These are phyloP conservation scores for Caenorhabditis sulstoni DNA, from an alignment of 2,888 invertebrate species.

Conservation along the genomic window DNA sequence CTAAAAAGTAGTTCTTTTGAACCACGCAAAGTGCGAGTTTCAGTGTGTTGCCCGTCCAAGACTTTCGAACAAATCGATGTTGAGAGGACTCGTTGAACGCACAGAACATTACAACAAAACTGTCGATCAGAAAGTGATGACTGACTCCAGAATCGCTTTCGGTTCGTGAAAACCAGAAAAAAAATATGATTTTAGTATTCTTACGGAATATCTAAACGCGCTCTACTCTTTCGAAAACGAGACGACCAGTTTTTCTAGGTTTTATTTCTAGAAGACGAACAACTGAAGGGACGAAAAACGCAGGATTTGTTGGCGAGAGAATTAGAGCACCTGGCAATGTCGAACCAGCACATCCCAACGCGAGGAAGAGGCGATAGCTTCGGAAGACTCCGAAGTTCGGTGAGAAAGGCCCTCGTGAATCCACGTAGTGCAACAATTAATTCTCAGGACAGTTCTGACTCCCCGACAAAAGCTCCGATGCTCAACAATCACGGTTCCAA, in stretches of 20 bases:
- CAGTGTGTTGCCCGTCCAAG: constrained; percentile 19
- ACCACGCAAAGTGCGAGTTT: not conserved
- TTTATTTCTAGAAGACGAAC: constrained; percentile 36
- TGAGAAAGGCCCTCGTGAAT: not conserved
- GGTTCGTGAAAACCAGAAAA: constrained; percentile 7
- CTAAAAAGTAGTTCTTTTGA: not conserved
- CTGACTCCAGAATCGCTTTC: constrained; percentile 49
- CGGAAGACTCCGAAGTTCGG: constrained; percentile 47
- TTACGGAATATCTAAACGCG: no score
- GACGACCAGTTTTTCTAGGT: no score
- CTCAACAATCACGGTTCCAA: no score
- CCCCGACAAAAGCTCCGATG: no score
- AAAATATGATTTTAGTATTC: no score
- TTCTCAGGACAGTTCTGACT: no score
- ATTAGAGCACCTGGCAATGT: constrained; percentile 9
- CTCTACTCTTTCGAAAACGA: no score
- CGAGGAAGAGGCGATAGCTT: constrained; percentile 47
- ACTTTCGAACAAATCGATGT: constrained; percentile 37
- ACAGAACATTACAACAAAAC: constrained; percentile 43
- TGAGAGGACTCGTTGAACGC: constrained; percentile 49
- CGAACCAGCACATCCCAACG: constrained; percentile 30
- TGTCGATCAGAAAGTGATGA: constrained; percentile 38
- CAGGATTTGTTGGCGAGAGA: constrained; percentile 3
- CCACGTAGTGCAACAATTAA: no score
- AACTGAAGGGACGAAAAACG: constrained; percentile 18